These are phyloP conservation scores for Meleagris gallopavo DNA, from an alignment of 2,113 vertebrate species.

Conservation along the genomic window DNA sequence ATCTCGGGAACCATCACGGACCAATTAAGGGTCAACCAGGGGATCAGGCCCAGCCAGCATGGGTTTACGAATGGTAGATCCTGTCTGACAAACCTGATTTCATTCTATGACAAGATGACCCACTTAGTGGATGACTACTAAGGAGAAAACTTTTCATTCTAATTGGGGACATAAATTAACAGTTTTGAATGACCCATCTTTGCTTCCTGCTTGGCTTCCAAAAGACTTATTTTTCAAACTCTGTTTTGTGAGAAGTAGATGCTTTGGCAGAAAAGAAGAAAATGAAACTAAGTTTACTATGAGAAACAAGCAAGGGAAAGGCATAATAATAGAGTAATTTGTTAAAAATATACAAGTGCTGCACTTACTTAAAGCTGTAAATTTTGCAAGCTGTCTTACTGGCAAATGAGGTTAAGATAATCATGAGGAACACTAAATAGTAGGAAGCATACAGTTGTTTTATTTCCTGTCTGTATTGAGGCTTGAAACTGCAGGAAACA, in stretches of 20 bases:
- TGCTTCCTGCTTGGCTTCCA: not conserved
- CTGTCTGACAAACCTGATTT: no score
- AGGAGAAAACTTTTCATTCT: not conserved
- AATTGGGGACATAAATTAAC: accelerated
- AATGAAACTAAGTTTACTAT: not conserved
- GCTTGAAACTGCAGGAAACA: not conserved
- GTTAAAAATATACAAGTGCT: not conserved
- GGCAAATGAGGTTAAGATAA: not conserved
- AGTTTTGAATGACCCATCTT: not conserved
- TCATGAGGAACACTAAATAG: not conserved
- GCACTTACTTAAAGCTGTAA: not conserved
- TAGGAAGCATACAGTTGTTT: not conserved
- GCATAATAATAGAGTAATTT: not conserved
- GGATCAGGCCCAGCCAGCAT: no score
- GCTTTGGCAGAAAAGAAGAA: not conserved
- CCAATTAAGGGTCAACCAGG: no score
- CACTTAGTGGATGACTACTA: no score
- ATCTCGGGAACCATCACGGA: no score
- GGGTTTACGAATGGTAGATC: no score
- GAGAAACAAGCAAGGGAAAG: not conserved
- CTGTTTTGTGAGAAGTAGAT: not conserved
- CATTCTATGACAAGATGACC: no score
- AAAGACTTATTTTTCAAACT: not conserved
- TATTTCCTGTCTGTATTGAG: not conserved
- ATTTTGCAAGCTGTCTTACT: not conserved